Base-by-base conservation (phyloP, 1,140 invertebrate species). In the Conopomorpha cramerella region DNA sequence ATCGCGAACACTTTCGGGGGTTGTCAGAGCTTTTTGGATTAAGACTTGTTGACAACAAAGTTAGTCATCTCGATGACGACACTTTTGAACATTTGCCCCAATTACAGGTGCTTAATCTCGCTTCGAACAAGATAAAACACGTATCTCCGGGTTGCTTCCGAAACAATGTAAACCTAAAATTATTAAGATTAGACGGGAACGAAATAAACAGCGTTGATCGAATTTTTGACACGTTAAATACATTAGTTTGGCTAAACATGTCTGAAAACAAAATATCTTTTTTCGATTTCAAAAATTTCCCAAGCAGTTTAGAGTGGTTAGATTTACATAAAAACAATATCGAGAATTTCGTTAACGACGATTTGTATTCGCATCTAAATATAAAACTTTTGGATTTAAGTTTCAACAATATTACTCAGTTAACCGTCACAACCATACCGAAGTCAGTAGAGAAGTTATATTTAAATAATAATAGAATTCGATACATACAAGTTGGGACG, bases 321-420 rank as follows among this genome's bases (percentile, higher is more conserved):
- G 86, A 88, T 55, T 80, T 88, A 49, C 84, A 86, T 53, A 78
- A 83, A 60, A 88, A 89, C 61, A 62, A 79, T 40, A 82, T 89
- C 23, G 72, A 79, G 43, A 67, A 51, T 12, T 71, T 73, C 46
- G 43, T 59, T 12, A 65, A 70, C 34, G 53, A 76, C 17, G 64
- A 73, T 33, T 54, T 72, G 40, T 54, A 56, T 35, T 62, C 58
- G 11, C 61, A 62, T 41, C 52, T 86, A 12, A 83, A 82, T 51
- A 85, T 89, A 39, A 89, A 88, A 68, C 82, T 88, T 66, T 72
- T 92, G 30, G 89, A 91, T 60, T 83, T 84, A 26, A 90, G 87
- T 70, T 84, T 82, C 57, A 92, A 92, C 65, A 79, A 81, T 25
- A 82, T 92, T 49, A 81, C 78, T 35, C 80, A 85, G 53, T 73